Evolutionary conservation across 2,113 vertebrate genomes (phyloP).

Genomic region (Hippocampus abdominalis): DNA sequence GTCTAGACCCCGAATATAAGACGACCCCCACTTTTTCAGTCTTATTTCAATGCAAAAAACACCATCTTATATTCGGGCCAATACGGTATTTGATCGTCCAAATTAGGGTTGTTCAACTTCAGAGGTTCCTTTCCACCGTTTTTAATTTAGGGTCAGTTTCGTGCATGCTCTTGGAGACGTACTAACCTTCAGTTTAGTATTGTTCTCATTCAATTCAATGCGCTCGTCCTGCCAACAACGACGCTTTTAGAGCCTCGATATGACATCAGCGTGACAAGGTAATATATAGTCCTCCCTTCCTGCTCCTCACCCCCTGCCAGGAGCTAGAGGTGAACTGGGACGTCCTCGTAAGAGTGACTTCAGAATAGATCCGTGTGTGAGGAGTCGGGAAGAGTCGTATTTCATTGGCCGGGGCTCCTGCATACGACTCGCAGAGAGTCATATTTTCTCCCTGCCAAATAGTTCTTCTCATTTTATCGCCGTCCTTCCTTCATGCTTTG

Average conservation of each 20-base stretch:
- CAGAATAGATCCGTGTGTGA: conserved; percentile 49
- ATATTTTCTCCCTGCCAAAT: conserved; percentile 20
- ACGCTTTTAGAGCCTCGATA: not conserved
- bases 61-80: too few species aligned
- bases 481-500: not conserved
- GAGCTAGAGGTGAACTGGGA: not conserved
- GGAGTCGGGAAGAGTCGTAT: conserved; percentile 29
- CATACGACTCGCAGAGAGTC: conserved; percentile 27
- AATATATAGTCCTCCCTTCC: not conserved
- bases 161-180: not conserved
- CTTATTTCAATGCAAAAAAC: too few species aligned
- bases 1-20: too few species aligned
- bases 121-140: not conserved
- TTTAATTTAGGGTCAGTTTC: not conserved
- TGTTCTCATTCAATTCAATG: not conserved
- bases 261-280: conserved; percentile 1
- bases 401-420: conserved; percentile 29
- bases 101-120: not conserved
- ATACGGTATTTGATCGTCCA: not conserved
- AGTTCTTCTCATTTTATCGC: not conserved
- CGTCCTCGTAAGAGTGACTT: conserved; percentile 38
- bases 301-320: not conserved
- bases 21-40: too few species aligned
- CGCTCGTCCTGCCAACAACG: not conserved
- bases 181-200: not conserved